Percentiles rank a stretch among this genome's conserved stretches.
Conservation (phyloP, 2,797 vertebrate species). For the Gallinago nigripennis region DNA sequence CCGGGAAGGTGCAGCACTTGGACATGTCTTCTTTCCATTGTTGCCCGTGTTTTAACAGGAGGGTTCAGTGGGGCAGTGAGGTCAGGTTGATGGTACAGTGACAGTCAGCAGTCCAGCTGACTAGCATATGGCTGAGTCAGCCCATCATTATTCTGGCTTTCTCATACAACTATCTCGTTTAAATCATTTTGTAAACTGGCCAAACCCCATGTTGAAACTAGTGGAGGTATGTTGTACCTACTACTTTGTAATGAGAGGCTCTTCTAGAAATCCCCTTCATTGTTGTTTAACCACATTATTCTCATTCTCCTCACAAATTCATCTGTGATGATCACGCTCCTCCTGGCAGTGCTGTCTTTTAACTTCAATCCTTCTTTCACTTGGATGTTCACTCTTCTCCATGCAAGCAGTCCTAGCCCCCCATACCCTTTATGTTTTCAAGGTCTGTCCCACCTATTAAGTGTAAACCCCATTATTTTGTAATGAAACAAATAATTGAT, state of each 20-base stretch:
- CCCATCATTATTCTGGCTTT: not conserved
- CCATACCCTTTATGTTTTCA: not conserved
- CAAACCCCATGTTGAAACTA: not conserved
- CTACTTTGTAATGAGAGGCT: not conserved
- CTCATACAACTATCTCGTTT: not conserved
- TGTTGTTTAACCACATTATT: not conserved
- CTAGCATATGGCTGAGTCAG: not conserved
- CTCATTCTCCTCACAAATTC: not conserved
- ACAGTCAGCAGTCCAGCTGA: not conserved
- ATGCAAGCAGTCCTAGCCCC: not conserved
- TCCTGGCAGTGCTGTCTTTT: not conserved
- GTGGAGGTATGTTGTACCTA: not conserved
- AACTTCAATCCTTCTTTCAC: not conserved
- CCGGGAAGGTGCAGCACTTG: not conserved
- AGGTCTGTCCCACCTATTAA: not conserved
- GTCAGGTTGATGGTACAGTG: not conserved
- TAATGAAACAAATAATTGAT: not conserved
- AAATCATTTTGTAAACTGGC: not conserved
- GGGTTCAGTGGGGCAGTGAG: not conserved
- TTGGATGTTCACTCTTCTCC: not conserved
- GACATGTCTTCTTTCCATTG: not conserved
- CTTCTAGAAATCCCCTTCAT: not conserved
- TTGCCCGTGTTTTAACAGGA: not conserved
- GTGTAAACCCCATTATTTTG: not conserved
- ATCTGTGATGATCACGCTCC: not conserved